These are phyloP conservation scores for Psilopogon haemacephalus DNA, from an alignment of 2,113 vertebrate genomes.

Conservation along the genomic window DNA sequence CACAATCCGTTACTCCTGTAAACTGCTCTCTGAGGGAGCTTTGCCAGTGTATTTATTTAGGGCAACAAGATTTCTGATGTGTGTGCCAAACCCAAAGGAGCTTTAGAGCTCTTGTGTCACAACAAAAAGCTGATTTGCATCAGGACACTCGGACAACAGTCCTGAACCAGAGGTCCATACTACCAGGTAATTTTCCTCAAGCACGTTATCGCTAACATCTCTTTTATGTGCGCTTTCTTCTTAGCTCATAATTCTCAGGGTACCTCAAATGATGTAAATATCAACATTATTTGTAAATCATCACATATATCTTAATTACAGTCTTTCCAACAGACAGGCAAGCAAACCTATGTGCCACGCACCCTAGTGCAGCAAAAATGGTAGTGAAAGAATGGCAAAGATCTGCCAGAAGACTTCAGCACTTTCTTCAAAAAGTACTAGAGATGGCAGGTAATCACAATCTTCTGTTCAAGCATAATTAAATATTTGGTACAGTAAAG, in stretches of 20 bases:
- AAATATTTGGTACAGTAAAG: background rate
- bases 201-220: rapidly evolving
- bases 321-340: background rate
- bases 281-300: background rate
- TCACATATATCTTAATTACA: rapidly evolving
- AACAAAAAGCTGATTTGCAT: background rate
- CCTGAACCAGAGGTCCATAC: background rate
- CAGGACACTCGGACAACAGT: rapidly evolving
- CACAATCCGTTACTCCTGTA: background rate
- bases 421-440: background rate
- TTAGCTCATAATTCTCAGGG: background rate
- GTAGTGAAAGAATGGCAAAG: background rate
- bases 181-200: background rate
- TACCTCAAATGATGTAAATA: background rate
- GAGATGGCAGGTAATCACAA: background rate
- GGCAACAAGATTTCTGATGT: background rate
- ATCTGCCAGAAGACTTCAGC: background rate
- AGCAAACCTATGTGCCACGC: background rate
- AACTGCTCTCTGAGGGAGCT: background rate
- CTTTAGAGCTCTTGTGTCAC: background rate
- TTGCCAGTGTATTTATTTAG: background rate
- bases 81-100: background rate
- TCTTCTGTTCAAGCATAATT: background rate
- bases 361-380: background rate
- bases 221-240: background rate